These are phyloP conservation scores for Chironex yamaguchii DNA, from an alignment of 30 jellyfish, hydroid and myxozoan species.

Conservation along the genomic window DNA sequence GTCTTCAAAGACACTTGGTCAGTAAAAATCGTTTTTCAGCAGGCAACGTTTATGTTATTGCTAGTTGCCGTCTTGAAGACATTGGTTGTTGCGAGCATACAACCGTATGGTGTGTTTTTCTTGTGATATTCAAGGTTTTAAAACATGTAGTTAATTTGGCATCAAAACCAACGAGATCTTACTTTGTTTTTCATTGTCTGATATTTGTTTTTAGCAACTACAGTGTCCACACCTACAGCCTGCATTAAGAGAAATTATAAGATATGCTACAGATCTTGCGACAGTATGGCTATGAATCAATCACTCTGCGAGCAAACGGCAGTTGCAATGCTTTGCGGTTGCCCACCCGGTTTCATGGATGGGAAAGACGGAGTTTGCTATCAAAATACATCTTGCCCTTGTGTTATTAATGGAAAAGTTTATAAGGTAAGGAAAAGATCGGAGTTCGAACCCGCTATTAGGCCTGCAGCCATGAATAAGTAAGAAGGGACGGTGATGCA, in stretches of 20 bases:
- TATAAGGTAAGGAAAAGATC: constrained; percentile 25
- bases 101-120: too few relatives aligned
- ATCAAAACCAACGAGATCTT: too few relatives aligned
- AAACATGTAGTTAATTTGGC: too few relatives aligned
- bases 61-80: too few relatives aligned
- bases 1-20: too few relatives aligned
- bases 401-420: constrained; percentile 53
- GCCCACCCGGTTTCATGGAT: constrained; percentile 56
- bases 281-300: constrained; percentile 63
- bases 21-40: too few relatives aligned
- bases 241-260: constrained; percentile 70
- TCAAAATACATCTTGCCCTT: constrained; percentile 67
- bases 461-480: too few relatives aligned
- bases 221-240: constrained; percentile 6
- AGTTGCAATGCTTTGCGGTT: constrained; percentile 58
- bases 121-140: too few relatives aligned
- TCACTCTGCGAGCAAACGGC: constrained; percentile 27
- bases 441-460: not conserved
- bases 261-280: constrained; percentile 78
- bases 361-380: constrained; percentile 67
- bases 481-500: too few relatives aligned
- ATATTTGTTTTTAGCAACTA: not conserved
- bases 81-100: too few relatives aligned
- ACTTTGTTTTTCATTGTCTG: not conserved
- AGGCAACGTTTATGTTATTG: too few relatives aligned